Base-by-base conservation (phyloP, 2,888 invertebrate species). In the Eupeodes latifasciatus region DNA sequence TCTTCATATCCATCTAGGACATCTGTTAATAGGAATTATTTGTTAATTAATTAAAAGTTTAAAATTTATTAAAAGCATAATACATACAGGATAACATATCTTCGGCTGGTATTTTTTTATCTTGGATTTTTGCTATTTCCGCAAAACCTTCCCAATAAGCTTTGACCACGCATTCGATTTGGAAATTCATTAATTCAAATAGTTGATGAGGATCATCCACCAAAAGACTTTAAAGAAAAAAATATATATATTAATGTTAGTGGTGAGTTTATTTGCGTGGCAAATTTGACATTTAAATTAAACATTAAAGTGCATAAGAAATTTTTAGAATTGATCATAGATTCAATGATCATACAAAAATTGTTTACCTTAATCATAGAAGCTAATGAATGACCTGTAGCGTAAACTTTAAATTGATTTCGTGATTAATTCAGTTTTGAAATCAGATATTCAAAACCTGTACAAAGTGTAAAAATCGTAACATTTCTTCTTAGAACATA, bases 1-100 rank as follows among this genome's bases (percentile, higher is more conserved):
- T 95, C 95, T 85, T 95, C 94, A 91, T 96, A 96, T 84, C 96
- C 95, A 90, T 95, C 95, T 69, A 96, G 93, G 83, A 96, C 93
- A 91, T 95, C 95, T 95, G 89, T 12, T 91, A 89, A 51, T 16
- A 11, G 12, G 14, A 34, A 49, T 27, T 59, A 14, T 59, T 59
- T 11, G 27, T 59, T 59, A 11, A 34, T 34, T 57, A 57, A 34
- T 34, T 7, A n/a, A 36, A 0, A 59, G 14, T 59, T 36, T n/a
- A n/a, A n/a, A 57, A 57, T 57, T 47, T 9, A 49, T 34, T 9
- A 34, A 59, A 64, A 19, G 5, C 19, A 72, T 36, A 27, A 27
- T 77, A 34, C 74, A 80, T 92, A 94, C 94, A 93, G 90, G 91
- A 92, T 49, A 93, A 91, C 91, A 93, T 92, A 91, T 92, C 92